Evolutionary conservation across 2,113 vertebrate genomes (phyloP), one percentile per base, ranked within the genome.

Genomic region (Pomatorhinus ruficollis): DNA sequence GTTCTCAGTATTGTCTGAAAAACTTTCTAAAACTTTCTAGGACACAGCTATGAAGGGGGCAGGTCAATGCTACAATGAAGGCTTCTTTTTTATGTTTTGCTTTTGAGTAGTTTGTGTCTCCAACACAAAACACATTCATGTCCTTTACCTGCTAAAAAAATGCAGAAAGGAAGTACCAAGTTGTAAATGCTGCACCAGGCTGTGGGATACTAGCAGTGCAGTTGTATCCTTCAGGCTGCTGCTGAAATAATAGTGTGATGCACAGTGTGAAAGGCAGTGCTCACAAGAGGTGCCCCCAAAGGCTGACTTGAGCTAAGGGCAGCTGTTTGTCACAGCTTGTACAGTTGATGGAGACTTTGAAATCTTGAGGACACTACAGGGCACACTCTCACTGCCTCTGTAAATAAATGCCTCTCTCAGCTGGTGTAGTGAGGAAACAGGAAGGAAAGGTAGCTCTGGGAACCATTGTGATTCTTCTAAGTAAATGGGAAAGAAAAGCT

Each of bases 291-390:
- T 16, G 5, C 3, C 3, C 47, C 27, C 2, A 5, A 68, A 83
- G 40, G 30, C 39, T 52, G 49, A 33, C 35, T 61, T 5, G 2
- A 60, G 9, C 16, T 24, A 57, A 71, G 63, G 9, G 31, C 53
- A 70, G 69, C 49, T 86, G 27, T 45, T 83, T 18, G 19, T 37
- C 3, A 4, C 15, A 39, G 56, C 19, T 65, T 37, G 7, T 50
- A 14, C 42, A 44, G 4, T 28, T 0, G 0, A 25, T 42, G 21
- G 27, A 45, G 59, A 30, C 10, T 56, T 56, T 2, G 0, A 40
- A 35, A 33, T 52, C 28, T 45, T 33, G 39, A 83, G 52, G 15
- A 54, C 30, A 70, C 37, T 33, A 60, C 19, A 59, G 65, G 70
- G 61, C 52, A 66, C 21, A 22, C 31, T 22, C n/a, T 40, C 42